Evolutionary conservation across 1,140 invertebrate species (phyloP).

Genomic region (Cardiocondyla obscurior): DNA sequence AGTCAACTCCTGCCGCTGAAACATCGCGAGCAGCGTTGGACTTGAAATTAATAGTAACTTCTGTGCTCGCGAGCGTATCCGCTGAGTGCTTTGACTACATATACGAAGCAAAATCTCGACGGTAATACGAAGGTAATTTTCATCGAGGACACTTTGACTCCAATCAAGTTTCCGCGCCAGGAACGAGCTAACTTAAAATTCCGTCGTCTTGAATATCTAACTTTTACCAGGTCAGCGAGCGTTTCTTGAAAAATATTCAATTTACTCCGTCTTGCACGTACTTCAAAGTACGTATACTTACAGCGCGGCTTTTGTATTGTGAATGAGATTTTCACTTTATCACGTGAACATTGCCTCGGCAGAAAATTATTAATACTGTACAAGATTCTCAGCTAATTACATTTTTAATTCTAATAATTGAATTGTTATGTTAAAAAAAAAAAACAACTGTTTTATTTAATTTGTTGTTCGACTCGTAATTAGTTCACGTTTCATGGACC

Average conservation of each 20-base stretch:
- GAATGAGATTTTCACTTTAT: not conserved
- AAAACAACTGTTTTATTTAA: not conserved
- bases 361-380: not conserved
- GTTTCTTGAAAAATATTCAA: conserved; percentile 16
- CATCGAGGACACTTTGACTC: conserved; percentile 50
- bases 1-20: conserved; percentile 50
- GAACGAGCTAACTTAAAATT: conserved; percentile 40
- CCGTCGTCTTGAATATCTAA: conserved; percentile 34
- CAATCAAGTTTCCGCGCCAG: conserved; percentile 33
- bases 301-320: not conserved
- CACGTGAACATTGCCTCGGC: not conserved
- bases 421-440: not conserved
- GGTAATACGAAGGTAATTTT: conserved; percentile 48
- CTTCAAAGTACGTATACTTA: not conserved
- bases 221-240: conserved; percentile 32
- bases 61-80: conserved; percentile 52
- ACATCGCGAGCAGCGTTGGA: conserved; percentile 52
- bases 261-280: not conserved
- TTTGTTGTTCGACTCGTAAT: not conserved
- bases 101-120: conserved; percentile 45
- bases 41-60: conserved; percentile 62
- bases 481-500: not conserved
- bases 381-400: not conserved
- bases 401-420: not conserved
- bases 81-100: conserved; percentile 48